Percentiles rank a stretch among this genome's conserved stretches.
Evolutionary conservation across 1,140 invertebrate genomes (phyloP).

Genomic region (Oreohelix idahoensis): DNA sequence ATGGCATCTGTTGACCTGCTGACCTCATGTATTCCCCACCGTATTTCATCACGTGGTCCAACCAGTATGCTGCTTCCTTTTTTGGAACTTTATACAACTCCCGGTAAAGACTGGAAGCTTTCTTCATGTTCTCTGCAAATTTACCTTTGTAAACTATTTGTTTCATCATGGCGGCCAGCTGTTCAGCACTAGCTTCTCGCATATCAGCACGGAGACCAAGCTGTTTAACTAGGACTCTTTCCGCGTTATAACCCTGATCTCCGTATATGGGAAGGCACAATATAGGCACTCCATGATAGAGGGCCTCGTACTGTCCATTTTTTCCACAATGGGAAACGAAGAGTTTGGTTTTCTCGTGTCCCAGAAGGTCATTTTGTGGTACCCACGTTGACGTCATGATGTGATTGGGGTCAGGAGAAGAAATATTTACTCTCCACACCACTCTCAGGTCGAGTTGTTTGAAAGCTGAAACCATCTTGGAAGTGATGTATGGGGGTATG

Average conservation of each 20-base stretch:
- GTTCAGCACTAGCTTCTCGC: slow-evolving; percentile 18
- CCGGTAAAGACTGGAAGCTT: background rate
- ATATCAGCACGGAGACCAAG: slow-evolving; percentile 38
- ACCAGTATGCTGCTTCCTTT: background rate
- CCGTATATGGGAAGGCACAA: slow-evolving; percentile 80
- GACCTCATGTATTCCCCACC: background rate
- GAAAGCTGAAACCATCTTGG: slow-evolving; percentile 41
- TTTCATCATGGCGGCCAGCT: slow-evolving; percentile 31
- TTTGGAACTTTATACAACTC: background rate
- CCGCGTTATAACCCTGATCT: slow-evolving; percentile 48
- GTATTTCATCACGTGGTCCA: slow-evolving; percentile 6
- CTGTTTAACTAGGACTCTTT: slow-evolving; percentile 39
- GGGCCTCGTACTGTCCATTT: slow-evolving; percentile 55
- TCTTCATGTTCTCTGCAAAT: slow-evolving; percentile 3
- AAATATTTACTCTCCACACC: slow-evolving; percentile 29
- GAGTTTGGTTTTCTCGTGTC: slow-evolving; percentile 42
- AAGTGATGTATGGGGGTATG: slow-evolving; percentile 19
- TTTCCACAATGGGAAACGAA: slow-evolving; percentile 62
- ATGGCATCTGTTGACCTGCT: background rate
- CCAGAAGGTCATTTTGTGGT: slow-evolving; percentile 46
- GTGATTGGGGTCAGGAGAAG: background rate
- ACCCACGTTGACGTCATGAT: slow-evolving; percentile 39
- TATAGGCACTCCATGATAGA: slow-evolving; percentile 59
- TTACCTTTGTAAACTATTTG: slow-evolving; percentile 26
- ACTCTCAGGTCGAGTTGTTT: slow-evolving; percentile 29